A percentile compares a stretch with the other conserved stretches of the same genome.
Evolutionary conservation across 2,113 vertebrate species (phyloP).

Genomic region (Cariama cristata): DNA sequence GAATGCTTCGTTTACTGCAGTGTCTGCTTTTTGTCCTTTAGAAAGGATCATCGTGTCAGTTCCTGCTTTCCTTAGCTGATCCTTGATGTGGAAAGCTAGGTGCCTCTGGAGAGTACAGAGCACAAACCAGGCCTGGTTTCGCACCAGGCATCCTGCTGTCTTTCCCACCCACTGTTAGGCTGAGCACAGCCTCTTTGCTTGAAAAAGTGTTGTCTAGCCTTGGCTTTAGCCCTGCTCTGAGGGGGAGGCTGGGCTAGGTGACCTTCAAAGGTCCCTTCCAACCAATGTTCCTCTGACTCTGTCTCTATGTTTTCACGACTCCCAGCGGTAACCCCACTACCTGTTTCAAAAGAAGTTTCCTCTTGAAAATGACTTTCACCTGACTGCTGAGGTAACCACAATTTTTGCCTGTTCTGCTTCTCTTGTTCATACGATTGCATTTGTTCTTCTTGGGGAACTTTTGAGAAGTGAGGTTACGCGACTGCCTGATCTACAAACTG

Average conservation of each 20-base stretch:
- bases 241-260: background rate
- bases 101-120: background rate
- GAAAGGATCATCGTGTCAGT: background rate
- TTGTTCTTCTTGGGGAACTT: background rate
- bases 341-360: background rate
- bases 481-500: background rate
- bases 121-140: background rate
- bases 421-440: background rate
- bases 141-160: background rate
- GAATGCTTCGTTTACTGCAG: background rate
- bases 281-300: background rate
- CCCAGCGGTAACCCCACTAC: background rate
- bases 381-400: fast-evolving
- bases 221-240: background rate
- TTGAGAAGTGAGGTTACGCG: background rate
- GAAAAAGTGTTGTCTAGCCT: fast-evolving
- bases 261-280: slow-evolving; percentile 6
- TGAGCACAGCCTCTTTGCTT: background rate
- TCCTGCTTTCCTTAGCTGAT: background rate
- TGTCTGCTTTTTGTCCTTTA: background rate
- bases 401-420: background rate
- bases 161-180: background rate
- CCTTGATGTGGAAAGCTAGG: background rate
- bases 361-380: background rate
- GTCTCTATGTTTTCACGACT: background rate